phyloP scores from a whole-genome alignment of 2,797 vertebrate genomes.

The Pteronotus mesoamericanus region DNA sequence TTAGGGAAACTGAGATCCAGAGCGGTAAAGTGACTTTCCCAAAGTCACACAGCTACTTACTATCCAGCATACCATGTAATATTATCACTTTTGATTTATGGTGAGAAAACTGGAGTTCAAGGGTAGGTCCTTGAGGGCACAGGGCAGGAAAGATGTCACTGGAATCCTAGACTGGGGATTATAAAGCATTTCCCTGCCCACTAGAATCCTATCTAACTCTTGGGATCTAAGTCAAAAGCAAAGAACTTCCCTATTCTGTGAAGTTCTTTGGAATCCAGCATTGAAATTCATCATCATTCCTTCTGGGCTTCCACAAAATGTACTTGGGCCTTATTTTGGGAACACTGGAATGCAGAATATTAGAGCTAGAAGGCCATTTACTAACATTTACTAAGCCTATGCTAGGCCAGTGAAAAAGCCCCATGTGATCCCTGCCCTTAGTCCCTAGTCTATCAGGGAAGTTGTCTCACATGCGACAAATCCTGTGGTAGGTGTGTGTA shows the following conservation, averaged over 20 bases:
- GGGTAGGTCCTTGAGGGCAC: background rate
- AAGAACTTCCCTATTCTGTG: background rate
- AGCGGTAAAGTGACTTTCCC: background rate
- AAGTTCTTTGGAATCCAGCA: background rate
- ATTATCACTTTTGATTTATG: background rate
- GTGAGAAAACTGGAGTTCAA: background rate
- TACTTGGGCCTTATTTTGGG: slow-evolving; percentile 24
- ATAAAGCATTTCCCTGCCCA: background rate
- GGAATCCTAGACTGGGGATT: background rate
- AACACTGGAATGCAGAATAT: background rate
- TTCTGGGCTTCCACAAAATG: background rate
- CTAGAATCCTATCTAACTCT: background rate
- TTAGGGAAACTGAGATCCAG: background rate
- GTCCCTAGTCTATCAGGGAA: background rate
- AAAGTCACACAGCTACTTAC: background rate
- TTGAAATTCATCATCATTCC: slow-evolving; percentile 14
- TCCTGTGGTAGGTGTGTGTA: background rate
- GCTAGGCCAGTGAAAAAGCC: background rate
- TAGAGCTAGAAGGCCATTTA: background rate
- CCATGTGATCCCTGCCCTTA: background rate
- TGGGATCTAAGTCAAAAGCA: background rate
- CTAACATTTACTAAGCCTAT: background rate
- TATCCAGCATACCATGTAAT: background rate
- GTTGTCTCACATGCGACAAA: background rate
- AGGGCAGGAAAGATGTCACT: background rate